These are phyloP conservation scores for Drosophila pandora DNA, from an alignment of 1,140 invertebrate species.

Conservation along the genomic window DNA sequence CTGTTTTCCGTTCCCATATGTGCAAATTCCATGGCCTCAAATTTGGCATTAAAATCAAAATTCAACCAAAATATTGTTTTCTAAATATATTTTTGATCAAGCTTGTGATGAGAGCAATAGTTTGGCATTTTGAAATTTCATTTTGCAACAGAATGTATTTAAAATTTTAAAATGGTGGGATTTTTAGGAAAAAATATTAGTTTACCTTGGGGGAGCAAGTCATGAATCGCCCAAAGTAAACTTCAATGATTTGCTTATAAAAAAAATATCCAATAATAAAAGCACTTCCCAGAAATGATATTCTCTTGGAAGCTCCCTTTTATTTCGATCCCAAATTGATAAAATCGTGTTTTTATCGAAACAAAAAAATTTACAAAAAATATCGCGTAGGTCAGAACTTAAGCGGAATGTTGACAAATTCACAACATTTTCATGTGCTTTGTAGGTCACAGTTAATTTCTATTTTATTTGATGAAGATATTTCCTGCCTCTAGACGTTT, in stretches of 20 bases:
- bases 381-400: slow-evolving; percentile 6
- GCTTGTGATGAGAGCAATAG: background rate
- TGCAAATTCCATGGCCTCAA: background rate
- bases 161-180: slow-evolving; percentile 4
- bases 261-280: background rate
- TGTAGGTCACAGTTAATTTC: slow-evolving; percentile 75
- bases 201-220: too few relatives aligned
- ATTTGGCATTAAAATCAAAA: slow-evolving; percentile 7
- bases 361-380: background rate
- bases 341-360: background rate
- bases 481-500: slow-evolving; percentile 54
- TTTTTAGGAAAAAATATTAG: too few relatives aligned
- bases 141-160: background rate
- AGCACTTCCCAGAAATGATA: too few relatives aligned
- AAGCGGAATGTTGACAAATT: slow-evolving; percentile 51
- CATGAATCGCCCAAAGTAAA: background rate
- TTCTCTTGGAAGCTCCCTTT: background rate
- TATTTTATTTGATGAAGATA: slow-evolving; percentile 74
- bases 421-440: slow-evolving; percentile 41
- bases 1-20: slow-evolving; percentile 16
- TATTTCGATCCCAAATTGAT: background rate
- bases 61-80: background rate
- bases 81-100: background rate
- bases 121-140: background rate
- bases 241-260: background rate